phyloP scores from a whole-genome alignment of 2,888 invertebrate genomes.

The Netelia virgata region DNA sequence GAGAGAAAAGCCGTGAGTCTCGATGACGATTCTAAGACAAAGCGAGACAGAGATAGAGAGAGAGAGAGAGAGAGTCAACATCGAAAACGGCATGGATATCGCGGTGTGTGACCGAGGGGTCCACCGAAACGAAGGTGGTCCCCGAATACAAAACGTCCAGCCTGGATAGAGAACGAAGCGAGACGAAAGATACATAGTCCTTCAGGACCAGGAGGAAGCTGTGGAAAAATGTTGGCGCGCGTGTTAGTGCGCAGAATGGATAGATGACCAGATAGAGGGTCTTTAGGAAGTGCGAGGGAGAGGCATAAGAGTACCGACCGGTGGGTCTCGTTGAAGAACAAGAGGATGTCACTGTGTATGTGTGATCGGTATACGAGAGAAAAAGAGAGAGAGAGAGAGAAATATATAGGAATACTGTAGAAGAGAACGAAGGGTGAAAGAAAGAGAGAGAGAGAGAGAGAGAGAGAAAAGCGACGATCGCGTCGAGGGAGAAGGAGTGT shows the following conservation, averaged over 20 bases:
- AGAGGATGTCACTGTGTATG: constrained; percentile 36
- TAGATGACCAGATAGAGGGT: constrained; percentile 65
- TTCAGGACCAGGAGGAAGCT: constrained; percentile 22
- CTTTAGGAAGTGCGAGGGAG: constrained; percentile 58
- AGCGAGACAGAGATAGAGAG: constrained; percentile 20
- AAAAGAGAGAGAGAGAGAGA: constrained; percentile 24
- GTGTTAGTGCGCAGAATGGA: constrained; percentile 55
- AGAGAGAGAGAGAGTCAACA: constrained; percentile 11
- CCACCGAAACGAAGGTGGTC: constrained; percentile 65
- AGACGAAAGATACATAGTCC: constrained; percentile 44
- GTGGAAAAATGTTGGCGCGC: constrained; percentile 38
- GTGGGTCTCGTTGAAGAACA: constrained; percentile 43
- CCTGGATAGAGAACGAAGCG: constrained; percentile 36
- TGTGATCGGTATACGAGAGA: constrained; percentile 47
- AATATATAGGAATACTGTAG: too few species aligned
- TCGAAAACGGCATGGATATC: constrained; percentile 33
- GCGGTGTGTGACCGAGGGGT: constrained; percentile 54
- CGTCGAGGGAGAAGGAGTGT: constrained; percentile 79
- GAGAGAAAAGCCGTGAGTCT: constrained; percentile 66
- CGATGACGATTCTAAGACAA: constrained; percentile 73
- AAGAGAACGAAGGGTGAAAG: constrained; percentile 18
- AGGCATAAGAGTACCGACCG: constrained; percentile 29
- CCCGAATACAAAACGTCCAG: constrained; percentile 71
- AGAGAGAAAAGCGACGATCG: constrained; percentile 62
- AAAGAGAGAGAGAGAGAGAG: constrained; percentile 38